Conservation (phyloP, 2,888 invertebrate genomes). For the Ramazzottius varieornatus region DNA sequence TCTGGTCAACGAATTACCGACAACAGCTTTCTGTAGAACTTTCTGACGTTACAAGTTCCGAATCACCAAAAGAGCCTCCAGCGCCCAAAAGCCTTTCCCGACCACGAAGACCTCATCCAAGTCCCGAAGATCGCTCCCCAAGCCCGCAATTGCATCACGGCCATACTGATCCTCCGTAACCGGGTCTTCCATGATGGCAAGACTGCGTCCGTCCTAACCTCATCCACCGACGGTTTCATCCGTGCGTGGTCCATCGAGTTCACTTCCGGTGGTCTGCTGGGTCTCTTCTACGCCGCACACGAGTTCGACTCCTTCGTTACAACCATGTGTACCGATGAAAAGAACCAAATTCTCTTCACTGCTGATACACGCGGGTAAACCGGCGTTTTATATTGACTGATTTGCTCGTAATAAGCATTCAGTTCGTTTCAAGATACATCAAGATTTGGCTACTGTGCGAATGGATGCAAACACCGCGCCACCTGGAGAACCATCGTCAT, state of each 20-base stretch:
- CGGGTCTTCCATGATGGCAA: neutral
- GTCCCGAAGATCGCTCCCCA: neutral
- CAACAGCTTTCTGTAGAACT: too few species aligned
- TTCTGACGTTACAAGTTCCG: neutral
- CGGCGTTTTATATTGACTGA: too few species aligned
- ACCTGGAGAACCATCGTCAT: neutral
- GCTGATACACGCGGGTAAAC: slow-evolving; percentile 35
- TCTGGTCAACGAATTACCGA: too few species aligned
- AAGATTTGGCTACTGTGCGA: slow-evolving; percentile 42
- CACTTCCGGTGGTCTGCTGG: slow-evolving; percentile 38
- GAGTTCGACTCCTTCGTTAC: slow-evolving; percentile 14
- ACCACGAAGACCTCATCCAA: neutral
- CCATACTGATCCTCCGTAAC: neutral
- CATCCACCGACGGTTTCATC: slow-evolving; percentile 37
- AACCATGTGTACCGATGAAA: slow-evolving; percentile 39
- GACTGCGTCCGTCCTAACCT: neutral
- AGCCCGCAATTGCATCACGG: neutral
- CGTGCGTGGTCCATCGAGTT: slow-evolving; percentile 40
- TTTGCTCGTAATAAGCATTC: too few species aligned
- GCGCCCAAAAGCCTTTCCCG: neutral
- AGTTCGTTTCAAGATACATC: too few species aligned
- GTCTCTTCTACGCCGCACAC: slow-evolving; percentile 41
- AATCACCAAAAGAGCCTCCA: neutral
- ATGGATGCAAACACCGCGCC: neutral
- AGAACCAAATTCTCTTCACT: slow-evolving; percentile 36